Conservation (phyloP, 2,797 vertebrate genomes). For the Leptatherina wallacei region DNA sequence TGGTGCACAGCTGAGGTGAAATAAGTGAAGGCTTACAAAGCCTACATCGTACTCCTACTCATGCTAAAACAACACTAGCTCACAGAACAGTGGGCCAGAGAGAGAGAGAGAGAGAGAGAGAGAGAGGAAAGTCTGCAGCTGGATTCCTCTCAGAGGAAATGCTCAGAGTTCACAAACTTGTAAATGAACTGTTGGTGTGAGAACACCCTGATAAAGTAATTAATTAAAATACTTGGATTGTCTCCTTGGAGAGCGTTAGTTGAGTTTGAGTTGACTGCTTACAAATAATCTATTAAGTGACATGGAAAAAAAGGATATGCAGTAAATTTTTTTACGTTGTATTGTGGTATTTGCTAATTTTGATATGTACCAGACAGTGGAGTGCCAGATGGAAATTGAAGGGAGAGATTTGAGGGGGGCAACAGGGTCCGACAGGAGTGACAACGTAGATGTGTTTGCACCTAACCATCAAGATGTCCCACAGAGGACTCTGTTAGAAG, state of each 20-base stretch:
- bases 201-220: background rate
- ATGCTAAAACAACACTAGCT: background rate
- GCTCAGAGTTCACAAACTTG: background rate
- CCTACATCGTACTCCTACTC: background rate
- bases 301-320: background rate
- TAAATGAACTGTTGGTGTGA: background rate
- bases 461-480: background rate
- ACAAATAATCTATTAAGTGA: background rate
- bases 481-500: background rate
- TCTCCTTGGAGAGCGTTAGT: background rate
- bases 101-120: background rate
- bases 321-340: background rate
- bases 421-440: background rate
- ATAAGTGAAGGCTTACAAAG: background rate
- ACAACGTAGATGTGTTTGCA: background rate
- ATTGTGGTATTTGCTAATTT: background rate
- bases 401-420: no score
- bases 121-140: background rate
- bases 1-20: background rate
- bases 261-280: background rate
- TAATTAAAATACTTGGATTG: background rate
- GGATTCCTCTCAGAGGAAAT: background rate
- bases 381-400: background rate
- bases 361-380: background rate
- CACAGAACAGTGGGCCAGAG: background rate